These are phyloP conservation scores for Phania funesta DNA, from an alignment of 2,888 invertebrate species.

Conservation along the genomic window DNA sequence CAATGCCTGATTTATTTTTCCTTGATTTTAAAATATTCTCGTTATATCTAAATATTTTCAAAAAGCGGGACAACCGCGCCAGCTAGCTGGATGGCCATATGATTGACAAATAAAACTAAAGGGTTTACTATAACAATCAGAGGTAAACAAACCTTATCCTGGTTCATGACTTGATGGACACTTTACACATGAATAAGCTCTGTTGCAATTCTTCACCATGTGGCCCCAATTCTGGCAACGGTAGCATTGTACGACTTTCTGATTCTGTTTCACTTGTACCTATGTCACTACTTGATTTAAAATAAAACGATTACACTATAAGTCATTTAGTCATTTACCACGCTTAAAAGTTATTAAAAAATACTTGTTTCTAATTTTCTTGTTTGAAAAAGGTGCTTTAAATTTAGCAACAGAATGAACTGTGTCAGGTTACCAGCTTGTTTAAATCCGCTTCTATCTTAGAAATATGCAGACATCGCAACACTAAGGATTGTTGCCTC, in stretches of 20 bases:
- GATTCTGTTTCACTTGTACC: not conserved
- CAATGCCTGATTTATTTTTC: too few species aligned
- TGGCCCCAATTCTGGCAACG: slow-evolving; percentile 1
- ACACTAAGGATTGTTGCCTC: too few species aligned
- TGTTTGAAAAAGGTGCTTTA: too few species aligned
- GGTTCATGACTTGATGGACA: not conserved
- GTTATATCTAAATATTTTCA: not conserved
- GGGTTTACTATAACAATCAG: not conserved
- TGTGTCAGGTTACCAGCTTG: too few species aligned
- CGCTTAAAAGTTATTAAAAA: too few species aligned
- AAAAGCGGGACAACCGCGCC: slow-evolving; percentile 2
- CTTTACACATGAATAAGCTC: not conserved
- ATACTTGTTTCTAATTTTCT: too few species aligned
- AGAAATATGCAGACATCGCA: too few species aligned
- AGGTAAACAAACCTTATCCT: not conserved
- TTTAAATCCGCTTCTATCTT: too few species aligned
- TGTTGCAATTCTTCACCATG: not conserved
- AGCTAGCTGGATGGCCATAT: not conserved
- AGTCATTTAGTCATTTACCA: too few species aligned
- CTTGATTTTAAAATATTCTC: not conserved
- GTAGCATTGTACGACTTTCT: not conserved
- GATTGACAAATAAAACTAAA: not conserved
- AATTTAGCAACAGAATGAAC: too few species aligned
- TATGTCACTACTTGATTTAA: slow-evolving; percentile 3
- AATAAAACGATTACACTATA: too few species aligned